A percentile compares a stretch with the other conserved stretches of the same genome.
Conservation (phyloP, 2,797 vertebrate species). For the Peromyscus nudipes region DNA sequence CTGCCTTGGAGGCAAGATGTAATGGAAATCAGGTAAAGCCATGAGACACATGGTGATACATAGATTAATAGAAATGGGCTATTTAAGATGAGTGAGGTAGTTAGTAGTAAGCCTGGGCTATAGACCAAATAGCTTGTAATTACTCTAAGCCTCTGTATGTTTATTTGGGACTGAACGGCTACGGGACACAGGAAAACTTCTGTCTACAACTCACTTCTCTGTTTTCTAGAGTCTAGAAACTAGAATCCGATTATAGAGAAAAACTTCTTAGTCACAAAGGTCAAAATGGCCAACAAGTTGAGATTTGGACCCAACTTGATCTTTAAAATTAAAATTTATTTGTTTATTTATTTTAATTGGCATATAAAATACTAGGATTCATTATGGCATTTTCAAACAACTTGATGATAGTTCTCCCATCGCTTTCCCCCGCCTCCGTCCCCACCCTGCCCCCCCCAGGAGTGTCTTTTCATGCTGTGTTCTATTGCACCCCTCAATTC, state of each 20-base stretch:
- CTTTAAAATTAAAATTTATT: background rate
- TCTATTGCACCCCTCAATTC: background rate
- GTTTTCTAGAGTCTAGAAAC: slow-evolving; percentile 9
- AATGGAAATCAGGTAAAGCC: no score
- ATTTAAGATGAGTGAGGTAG: no score
- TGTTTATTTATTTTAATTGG: background rate
- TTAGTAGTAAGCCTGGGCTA: no score
- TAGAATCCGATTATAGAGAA: background rate
- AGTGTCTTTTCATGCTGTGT: background rate
- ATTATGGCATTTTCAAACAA: background rate
- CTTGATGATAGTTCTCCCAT: background rate
- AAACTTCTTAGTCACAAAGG: slow-evolving; percentile 24
- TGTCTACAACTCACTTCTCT: background rate
- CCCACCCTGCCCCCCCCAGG: background rate
- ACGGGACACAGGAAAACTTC: no score
- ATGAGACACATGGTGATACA: no score
- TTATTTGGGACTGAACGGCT: no score
- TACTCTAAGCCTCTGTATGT: no score
- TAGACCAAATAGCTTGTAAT: no score
- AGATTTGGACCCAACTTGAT: background rate
- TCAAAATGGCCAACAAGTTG: background rate
- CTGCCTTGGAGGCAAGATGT: no score
- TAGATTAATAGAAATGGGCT: no score
- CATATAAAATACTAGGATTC: background rate
- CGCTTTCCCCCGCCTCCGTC: background rate